phyloP scores from a whole-genome alignment of 2,113 vertebrate species.

The Rallus limicola region DNA sequence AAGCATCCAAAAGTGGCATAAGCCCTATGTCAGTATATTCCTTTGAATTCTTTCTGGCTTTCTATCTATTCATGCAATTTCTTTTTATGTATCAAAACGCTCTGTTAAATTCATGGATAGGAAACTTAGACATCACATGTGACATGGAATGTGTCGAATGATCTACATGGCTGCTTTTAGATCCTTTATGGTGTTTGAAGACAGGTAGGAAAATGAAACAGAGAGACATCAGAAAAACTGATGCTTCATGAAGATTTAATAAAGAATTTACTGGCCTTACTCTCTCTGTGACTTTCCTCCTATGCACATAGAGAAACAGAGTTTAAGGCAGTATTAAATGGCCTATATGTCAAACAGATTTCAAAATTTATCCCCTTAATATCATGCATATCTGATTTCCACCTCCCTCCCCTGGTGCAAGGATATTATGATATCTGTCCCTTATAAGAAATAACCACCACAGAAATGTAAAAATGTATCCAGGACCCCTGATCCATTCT shows the following conservation, averaged over 20 bases:
- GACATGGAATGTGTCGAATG: not conserved
- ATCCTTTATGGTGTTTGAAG: not conserved
- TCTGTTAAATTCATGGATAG: not conserved
- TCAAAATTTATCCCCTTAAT: not conserved
- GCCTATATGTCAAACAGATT: not conserved
- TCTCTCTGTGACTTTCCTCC: not conserved
- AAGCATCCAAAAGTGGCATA: not conserved
- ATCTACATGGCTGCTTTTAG: not conserved
- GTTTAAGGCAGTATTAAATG: not conserved
- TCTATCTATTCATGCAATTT: not conserved
- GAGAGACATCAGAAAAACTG: not conserved
- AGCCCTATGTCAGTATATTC: accelerated
- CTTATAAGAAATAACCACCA: not conserved
- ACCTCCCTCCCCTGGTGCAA: not conserved
- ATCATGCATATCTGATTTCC: not conserved
- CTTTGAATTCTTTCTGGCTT: not conserved
- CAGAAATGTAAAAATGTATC: not conserved
- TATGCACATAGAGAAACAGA: not conserved
- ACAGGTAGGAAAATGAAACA: not conserved
- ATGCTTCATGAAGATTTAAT: not conserved
- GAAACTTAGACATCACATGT: not conserved
- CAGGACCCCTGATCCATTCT: not conserved
- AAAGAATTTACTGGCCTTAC: not conserved
- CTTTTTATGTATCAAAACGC: not conserved
- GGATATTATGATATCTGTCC: not conserved